Percentiles rank a stretch among this genome's conserved stretches.
phyloP scores from a whole-genome alignment of 2,113 vertebrate species.

The Leucopsar rothschildi region DNA sequence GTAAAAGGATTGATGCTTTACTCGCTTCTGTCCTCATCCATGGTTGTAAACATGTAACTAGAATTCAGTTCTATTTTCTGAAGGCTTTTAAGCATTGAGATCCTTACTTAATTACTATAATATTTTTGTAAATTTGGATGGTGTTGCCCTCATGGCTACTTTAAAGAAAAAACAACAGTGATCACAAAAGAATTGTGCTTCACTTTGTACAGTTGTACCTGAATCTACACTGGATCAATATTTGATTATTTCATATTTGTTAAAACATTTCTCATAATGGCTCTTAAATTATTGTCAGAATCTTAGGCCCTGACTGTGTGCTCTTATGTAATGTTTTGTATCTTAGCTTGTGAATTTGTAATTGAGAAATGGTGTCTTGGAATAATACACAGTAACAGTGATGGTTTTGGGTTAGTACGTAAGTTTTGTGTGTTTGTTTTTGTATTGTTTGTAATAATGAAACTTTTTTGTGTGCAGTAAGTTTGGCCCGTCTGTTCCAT shows the following conservation, averaged over 20 bases:
- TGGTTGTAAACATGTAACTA: not conserved
- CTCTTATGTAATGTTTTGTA: not conserved
- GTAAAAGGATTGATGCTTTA: not conserved
- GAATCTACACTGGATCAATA: not conserved
- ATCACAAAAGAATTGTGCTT: not conserved
- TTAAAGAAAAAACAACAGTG: not conserved
- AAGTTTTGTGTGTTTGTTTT: not conserved
- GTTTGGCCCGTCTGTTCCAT: not conserved
- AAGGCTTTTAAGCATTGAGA: not conserved
- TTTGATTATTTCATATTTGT: not conserved
- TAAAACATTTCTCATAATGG: not conserved
- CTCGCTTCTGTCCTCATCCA: not conserved
- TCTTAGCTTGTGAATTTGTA: not conserved
- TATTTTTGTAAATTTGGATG: not conserved
- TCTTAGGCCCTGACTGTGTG: not conserved
- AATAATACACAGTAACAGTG: not conserved
- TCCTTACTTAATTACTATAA: not conserved
- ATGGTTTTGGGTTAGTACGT: not conserved
- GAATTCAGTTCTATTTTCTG: not conserved
- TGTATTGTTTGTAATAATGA: not conserved
- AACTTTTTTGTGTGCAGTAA: not conserved
- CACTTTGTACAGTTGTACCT: not conserved
- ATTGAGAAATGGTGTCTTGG: not conserved
- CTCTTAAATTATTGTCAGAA: not conserved
- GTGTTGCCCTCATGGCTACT: not conserved